Evolutionary conservation across 2,888 invertebrate species (phyloP).

Genomic region (Synanthedon formicaeformis): DNA sequence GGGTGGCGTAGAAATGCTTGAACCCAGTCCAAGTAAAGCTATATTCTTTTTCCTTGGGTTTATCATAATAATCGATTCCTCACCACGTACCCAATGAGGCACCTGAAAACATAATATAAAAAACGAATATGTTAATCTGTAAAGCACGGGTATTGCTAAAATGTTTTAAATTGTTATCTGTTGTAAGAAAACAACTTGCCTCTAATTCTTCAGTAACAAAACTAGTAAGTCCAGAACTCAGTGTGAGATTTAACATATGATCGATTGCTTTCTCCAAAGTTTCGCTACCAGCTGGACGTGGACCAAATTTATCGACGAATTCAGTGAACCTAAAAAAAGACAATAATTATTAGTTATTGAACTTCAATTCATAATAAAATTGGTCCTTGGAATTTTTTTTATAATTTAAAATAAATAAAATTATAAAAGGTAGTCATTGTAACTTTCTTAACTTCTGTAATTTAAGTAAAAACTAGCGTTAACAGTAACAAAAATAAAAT

Average conservation of each 20-base stretch:
- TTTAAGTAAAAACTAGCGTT: not conserved
- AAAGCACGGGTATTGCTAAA: not conserved
- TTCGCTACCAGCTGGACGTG: slow-evolving; percentile 71
- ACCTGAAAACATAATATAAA: slow-evolving; percentile 23
- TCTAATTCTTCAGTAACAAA: slow-evolving; percentile 77
- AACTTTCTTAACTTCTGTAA: too few species aligned
- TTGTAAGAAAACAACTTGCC: slow-evolving; percentile 15
- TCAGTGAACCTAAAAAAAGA: slow-evolving; percentile 25
- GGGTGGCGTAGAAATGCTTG: slow-evolving; percentile 75
- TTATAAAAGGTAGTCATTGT: too few species aligned
- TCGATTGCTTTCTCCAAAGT: slow-evolving; percentile 75
- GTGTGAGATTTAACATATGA: slow-evolving; percentile 62
- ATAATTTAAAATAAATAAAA: too few species aligned
- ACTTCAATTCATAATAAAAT: too few species aligned
- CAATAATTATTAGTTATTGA: not conserved
- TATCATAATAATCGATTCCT: slow-evolving; percentile 73
- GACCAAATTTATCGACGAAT: slow-evolving; percentile 70
- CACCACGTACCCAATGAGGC: slow-evolving; percentile 68
- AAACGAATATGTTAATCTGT: not conserved
- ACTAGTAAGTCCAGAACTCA: slow-evolving; percentile 40
- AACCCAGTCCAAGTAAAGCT: slow-evolving; percentile 76
- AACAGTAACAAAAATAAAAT: not conserved
- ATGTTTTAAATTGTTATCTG: not conserved
- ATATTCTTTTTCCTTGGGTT: slow-evolving; percentile 72
- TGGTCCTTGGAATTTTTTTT: too few species aligned